Conservation (phyloP, 2,888 invertebrate genomes). For the Morinoia aosen region DNA sequence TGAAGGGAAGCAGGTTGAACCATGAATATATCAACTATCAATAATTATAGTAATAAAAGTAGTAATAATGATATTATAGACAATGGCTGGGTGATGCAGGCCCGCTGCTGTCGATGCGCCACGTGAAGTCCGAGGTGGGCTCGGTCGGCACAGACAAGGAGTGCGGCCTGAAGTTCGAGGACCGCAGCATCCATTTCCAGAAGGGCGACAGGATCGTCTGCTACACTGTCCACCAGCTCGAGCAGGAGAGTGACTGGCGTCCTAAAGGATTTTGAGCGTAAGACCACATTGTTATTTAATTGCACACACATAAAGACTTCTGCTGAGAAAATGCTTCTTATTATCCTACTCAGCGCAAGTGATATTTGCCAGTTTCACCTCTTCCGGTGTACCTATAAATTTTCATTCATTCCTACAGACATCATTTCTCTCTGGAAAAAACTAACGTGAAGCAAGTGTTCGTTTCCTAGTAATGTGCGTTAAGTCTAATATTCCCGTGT, state of each 20-base stretch:
- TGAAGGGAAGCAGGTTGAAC: conserved; percentile 80
- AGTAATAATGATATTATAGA: too few relatives aligned
- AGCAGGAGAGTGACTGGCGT: conserved; percentile 84
- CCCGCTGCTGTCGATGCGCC: conserved; percentile 84
- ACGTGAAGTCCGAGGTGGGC: conserved; percentile 89
- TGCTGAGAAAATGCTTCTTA: neutral
- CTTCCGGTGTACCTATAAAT: neutral
- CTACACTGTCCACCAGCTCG: conserved; percentile 78
- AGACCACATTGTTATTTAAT: neutral
- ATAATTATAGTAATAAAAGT: too few relatives aligned
- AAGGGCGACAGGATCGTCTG: conserved; percentile 86
- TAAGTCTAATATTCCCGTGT: neutral
- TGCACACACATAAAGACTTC: neutral
- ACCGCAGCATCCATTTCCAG: conserved; percentile 77
- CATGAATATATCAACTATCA: too few relatives aligned
- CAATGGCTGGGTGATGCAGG: conserved; percentile 73
- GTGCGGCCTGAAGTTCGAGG: conserved; percentile 87
- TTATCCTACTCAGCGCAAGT: neutral
- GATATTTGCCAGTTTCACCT: neutral
- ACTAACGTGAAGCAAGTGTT: neutral
- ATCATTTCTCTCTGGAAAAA: neutral
- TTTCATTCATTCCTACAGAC: neutral
- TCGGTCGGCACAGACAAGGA: conserved; percentile 87
- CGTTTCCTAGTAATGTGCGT: neutral
- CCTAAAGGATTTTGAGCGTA: conserved; percentile 72